Base-by-base conservation (phyloP, 2,113 vertebrate species). In the Atrichornis clamosus region DNA sequence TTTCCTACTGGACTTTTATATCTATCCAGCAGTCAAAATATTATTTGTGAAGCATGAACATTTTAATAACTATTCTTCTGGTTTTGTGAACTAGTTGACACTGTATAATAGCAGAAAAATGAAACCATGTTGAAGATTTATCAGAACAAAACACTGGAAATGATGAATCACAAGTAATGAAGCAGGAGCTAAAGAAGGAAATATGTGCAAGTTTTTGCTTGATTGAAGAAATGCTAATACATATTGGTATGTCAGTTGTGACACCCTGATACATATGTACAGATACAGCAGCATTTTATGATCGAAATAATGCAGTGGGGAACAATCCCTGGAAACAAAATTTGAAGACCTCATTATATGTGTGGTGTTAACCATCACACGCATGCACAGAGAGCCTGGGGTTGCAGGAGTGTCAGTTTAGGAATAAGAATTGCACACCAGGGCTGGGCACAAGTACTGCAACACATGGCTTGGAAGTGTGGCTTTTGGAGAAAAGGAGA, bases 31-130 rank as follows among this genome's bases (percentile, higher is more conserved):
- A 95, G 95, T 96, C 95, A 95, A 96, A 96, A 93, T 96, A 94
- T 93, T 97, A 92, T 95, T 97, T 96, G 94, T 93, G 85, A 96
- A 96, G 95, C 68, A 33, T 97, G 94, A 96, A 94, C 88, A 93
- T 97, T 97, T 97, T 96, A 97, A 97, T 95, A 97, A 95, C 86
- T 95, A 60, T 95, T 94, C 93, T 88, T 90, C 94, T 90, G 75
- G 84, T 96, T 97, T 97, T 90, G 79, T 95, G 89, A 95, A 88
- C 56, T 97, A 89, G 78, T 94, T 97, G 93, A 95, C 93, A 95
- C 84, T 95, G 53, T 84, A 90, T 93, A 95, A 93, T 95, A 89
- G 69, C 80, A 95, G 84, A 94, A 95, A 96, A 96, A 96, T 91
- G 84, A 96, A 93, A 91, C 60, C 13, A 2, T 62, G 72, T 68